Base-by-base conservation (phyloP, 2,888 invertebrate genomes). In the Apamea monoglypha region DNA sequence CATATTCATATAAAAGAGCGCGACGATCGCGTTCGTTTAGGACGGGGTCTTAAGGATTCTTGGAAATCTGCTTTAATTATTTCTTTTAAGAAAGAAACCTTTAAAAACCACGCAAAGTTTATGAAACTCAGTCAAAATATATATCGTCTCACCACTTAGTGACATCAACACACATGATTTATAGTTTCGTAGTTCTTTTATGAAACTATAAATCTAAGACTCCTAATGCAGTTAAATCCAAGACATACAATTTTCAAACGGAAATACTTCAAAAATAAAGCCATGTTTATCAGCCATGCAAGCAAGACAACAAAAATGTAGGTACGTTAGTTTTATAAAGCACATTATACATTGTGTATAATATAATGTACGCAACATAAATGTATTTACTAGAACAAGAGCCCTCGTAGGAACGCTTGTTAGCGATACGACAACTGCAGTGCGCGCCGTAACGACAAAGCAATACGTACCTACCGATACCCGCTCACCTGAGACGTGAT, bases 351-450 rank as follows among this genome's bases (percentile, higher is more conserved):
- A 76, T 50, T 59, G 72, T 81, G 77, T 32, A 76, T 81, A 83
- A 78, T 32, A 76, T 81, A 83, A 70, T 73, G 75, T 81, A 79
- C 69, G 64, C 71, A 84, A 82, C 76, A 77, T 82, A 88, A 83
- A 80, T 77, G 85, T 89, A 83, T 90, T 90, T 88, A 85, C 87
- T 88, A 87, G 87, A 91, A 91, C 89, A 90, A 91, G 89, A 91
- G 89, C 89, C 91, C 90, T 88, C 89, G 76, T 83, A 90, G 91
- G 91, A 86, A 92, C 86, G 93, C 93, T 94, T 94, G 93, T 93
- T 94, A 94, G 93, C 88, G 88, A 90, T 90, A 90, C 92, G 87
- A 88, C 90, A 89, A 88, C 86, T 91, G 90, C 87, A 90, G 82
- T 79, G 79, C 82, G 81, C 84, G 80, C 80, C 77, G 80, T 88